Evolutionary conservation across 2,113 vertebrate species (phyloP).

Genomic region (Tyrannus savana): DNA sequence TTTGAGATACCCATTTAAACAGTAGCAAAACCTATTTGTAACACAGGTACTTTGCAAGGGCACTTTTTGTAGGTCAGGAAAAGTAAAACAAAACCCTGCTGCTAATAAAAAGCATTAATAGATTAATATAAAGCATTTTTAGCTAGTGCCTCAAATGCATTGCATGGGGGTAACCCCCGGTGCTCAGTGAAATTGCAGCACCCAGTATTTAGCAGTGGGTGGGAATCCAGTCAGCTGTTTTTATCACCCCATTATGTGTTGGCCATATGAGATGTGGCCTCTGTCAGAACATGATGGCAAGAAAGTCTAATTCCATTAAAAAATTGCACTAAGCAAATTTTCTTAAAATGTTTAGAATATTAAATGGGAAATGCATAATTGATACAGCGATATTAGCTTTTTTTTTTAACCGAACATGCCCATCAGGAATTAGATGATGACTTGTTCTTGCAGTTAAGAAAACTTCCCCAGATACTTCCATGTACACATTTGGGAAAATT

Average conservation of each 20-base stretch:
- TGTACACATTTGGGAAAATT: slow-evolving; percentile 50
- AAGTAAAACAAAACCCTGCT: background rate
- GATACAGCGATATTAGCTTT: slow-evolving; percentile 46
- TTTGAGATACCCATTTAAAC: slow-evolving; percentile 7
- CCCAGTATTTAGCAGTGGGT: background rate
- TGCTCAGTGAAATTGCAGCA: background rate
- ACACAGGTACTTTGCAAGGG: background rate
- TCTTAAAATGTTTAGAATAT: slow-evolving; percentile 69
- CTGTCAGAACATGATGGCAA: slow-evolving; percentile 34
- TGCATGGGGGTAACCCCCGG: background rate
- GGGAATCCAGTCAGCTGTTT: background rate
- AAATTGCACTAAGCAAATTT: slow-evolving; percentile 55
- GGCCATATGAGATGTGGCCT: slow-evolving; percentile 11
- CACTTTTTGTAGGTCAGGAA: background rate
- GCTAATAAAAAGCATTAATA: background rate
- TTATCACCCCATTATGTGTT: background rate
- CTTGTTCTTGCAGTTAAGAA: slow-evolving; percentile 46
- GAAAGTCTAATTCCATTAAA: slow-evolving; percentile 56
- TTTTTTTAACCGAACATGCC: background rate
- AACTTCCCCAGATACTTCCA: slow-evolving; percentile 40
- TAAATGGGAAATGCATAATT: slow-evolving; percentile 64
- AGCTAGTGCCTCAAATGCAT: background rate
- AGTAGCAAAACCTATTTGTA: slow-evolving; percentile 5
- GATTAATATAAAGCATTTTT: background rate
- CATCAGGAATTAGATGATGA: slow-evolving; percentile 68